Evolutionary conservation across 1,140 invertebrate species (phyloP).

Genomic region (Procambarus clarkii): DNA sequence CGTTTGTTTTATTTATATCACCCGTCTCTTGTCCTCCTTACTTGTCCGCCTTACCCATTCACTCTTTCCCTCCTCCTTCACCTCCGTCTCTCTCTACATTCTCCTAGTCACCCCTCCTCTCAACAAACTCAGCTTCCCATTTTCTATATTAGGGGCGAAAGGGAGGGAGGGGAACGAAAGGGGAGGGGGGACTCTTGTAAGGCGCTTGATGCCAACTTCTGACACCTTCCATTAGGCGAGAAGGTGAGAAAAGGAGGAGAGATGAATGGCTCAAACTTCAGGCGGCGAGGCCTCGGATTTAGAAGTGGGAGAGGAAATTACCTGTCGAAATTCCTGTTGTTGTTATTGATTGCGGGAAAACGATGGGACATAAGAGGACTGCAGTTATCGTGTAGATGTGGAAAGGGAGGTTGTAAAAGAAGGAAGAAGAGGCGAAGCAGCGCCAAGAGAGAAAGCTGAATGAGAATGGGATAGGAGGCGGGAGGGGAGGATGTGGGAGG

Average conservation of each 20-base stretch:
- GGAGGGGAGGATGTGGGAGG: too few species aligned
- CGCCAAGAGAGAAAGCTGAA: too few species aligned
- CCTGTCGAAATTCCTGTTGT: constrained; percentile 19
- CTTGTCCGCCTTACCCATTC: not conserved
- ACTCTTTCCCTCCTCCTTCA: too few species aligned
- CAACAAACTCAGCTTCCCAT: not conserved
- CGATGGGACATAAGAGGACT: not conserved
- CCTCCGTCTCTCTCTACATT: too few species aligned
- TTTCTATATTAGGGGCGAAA: constrained; percentile 17
- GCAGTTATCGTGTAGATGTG: not conserved
- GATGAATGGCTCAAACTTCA: constrained; percentile 31
- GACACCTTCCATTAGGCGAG: constrained; percentile 57
- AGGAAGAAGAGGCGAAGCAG: not conserved
- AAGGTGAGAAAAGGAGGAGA: constrained; percentile 42
- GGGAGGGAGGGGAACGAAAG: not conserved
- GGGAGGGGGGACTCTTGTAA: not conserved
- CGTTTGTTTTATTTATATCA: too few species aligned
- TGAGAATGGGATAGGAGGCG: too few species aligned
- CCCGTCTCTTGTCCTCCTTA: too few species aligned
- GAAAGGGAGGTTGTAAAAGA: not conserved
- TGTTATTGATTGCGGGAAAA: constrained; percentile 6
- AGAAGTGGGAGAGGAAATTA: constrained; percentile 2
- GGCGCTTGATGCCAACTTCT: constrained; percentile 15
- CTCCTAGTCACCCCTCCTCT: too few species aligned
- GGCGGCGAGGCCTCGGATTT: constrained; percentile 2